phyloP scores from a whole-genome alignment of 2,888 invertebrate species.

The Philaethria dido region DNA sequence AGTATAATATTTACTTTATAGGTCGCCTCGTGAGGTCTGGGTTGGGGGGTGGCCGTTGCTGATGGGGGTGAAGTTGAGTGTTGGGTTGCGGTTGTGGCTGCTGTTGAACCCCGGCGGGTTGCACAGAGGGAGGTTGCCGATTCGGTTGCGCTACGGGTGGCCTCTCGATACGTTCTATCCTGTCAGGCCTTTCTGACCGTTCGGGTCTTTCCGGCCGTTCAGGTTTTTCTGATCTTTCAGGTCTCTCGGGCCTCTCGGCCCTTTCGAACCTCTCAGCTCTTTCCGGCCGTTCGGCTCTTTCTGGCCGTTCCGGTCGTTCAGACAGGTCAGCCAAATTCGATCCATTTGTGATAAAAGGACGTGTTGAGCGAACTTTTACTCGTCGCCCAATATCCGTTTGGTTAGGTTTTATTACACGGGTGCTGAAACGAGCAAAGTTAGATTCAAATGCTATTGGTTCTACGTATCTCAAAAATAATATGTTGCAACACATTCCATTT shows the following conservation, averaged over 20 bases:
- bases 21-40: constrained; percentile 89
- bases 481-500: too few species aligned
- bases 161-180: constrained; percentile 50
- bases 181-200: constrained; percentile 49
- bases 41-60: constrained; percentile 78
- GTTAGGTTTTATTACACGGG: constrained; percentile 96
- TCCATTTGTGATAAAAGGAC: constrained; percentile 68
- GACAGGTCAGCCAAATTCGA: constrained; percentile 55
- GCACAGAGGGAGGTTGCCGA: constrained; percentile 45
- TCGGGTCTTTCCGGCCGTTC: constrained; percentile 58
- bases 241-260: constrained; percentile 51
- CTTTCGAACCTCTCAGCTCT: constrained; percentile 52
- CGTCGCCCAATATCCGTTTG: constrained; percentile 95
- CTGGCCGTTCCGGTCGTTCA: constrained; percentile 58
- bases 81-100: constrained; percentile 51
- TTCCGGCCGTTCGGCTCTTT: constrained; percentile 58
- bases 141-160: constrained; percentile 50
- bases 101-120: not conserved
- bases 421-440: constrained; percentile 83
- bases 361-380: constrained; percentile 88
- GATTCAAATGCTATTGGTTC: not conserved
- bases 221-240: constrained; percentile 59
- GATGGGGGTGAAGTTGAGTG: constrained; percentile 67
- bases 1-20: constrained; percentile 85
- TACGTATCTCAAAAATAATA: not conserved